Percentiles rank a stretch among this genome's conserved stretches.
These are phyloP conservation scores for Idaea biselata DNA, from an alignment of 2,888 invertebrate species.

Conservation along the genomic window DNA sequence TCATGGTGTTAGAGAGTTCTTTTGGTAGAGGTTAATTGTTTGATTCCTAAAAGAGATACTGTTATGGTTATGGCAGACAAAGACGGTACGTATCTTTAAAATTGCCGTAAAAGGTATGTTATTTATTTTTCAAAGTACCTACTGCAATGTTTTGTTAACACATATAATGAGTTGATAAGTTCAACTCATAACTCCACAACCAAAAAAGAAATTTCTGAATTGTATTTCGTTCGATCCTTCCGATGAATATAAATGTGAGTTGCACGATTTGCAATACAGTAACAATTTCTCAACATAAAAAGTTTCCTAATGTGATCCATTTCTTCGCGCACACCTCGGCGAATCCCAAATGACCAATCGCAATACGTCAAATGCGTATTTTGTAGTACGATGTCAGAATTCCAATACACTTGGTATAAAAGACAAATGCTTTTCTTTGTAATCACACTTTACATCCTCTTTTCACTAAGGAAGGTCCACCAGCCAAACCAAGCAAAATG, in stretches of 20 bases:
- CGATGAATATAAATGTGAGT: conserved; percentile 25
- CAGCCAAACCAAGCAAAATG: conserved; percentile 66
- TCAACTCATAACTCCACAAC: background rate
- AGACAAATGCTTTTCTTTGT: conserved; percentile 55
- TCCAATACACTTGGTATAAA: conserved; percentile 72
- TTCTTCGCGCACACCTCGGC: conserved; percentile 63
- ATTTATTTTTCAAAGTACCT: too few species aligned
- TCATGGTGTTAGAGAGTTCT: conserved; percentile 34
- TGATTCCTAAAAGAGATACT: background rate
- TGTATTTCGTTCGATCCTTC: conserved; percentile 13
- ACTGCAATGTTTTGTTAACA: too few species aligned
- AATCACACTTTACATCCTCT: conserved; percentile 68
- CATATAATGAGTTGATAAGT: too few species aligned
- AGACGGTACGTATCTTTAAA: too few species aligned
- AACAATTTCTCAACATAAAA: conserved; percentile 58
- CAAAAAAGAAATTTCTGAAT: background rate
- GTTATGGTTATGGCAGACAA: background rate
- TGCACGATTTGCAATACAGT: conserved; percentile 31
- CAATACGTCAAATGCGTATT: conserved; percentile 71
- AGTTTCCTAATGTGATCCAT: conserved; percentile 74
- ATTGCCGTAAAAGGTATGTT: too few species aligned
- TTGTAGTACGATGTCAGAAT: conserved; percentile 67
- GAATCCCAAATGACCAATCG: conserved; percentile 72
- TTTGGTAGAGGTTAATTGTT: conserved; percentile 15
- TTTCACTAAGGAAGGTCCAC: conserved; percentile 70